These are phyloP conservation scores for Dipus sagitta DNA, from an alignment of 2,797 vertebrate species.

Conservation along the genomic window DNA sequence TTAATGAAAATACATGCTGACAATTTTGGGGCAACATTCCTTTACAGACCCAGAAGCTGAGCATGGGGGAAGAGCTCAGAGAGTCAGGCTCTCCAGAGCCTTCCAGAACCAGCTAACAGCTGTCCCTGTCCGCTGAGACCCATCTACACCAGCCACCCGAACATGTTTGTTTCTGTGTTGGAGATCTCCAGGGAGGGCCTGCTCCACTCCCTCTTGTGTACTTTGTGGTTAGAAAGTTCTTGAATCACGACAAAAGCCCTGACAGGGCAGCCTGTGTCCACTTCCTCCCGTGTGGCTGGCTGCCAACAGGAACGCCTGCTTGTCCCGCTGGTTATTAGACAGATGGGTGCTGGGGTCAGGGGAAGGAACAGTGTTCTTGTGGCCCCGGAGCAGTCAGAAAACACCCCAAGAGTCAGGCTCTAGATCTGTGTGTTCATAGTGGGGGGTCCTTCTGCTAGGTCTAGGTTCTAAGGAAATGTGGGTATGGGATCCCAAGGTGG, in stretches of 20 bases:
- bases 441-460: not conserved
- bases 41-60: not conserved
- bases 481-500: no score
- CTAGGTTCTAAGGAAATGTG: not conserved
- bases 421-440: not conserved
- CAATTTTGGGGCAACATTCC: not conserved
- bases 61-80: not conserved
- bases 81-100: not conserved
- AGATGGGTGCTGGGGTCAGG: not conserved
- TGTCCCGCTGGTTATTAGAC: not conserved
- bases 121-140: not conserved
- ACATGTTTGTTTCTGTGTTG: constrained; percentile 73
- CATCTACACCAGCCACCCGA: fast-evolving
- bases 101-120: not conserved
- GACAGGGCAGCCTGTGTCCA: constrained; percentile 63
- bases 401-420: not conserved
- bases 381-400: not conserved
- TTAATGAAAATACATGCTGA: not conserved
- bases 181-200: constrained; percentile 76
- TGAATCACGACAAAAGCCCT: constrained; percentile 70
- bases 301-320: constrained; percentile 23
- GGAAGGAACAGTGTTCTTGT: not conserved
- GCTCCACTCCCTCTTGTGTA: not conserved
- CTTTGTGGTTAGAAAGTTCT: constrained; percentile 76
- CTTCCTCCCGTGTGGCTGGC: constrained; percentile 59